Percentiles rank a stretch among this genome's conserved stretches.
phyloP scores from a whole-genome alignment of 2,888 invertebrate genomes.

The Dendrolimus pini region DNA sequence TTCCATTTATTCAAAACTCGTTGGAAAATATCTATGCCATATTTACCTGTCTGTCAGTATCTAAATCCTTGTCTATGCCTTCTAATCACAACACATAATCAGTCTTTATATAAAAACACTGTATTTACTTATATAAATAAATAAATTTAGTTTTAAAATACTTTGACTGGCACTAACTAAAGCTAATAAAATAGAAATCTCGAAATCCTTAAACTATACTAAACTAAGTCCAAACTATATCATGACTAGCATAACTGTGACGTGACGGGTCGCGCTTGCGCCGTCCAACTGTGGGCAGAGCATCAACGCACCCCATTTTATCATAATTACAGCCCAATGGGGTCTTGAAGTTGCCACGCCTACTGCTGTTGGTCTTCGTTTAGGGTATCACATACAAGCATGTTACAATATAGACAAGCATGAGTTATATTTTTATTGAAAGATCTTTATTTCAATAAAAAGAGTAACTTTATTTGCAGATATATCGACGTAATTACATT shows the following conservation, averaged over 20 bases:
- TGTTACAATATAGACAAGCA: no score
- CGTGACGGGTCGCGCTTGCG: constrained; percentile 21
- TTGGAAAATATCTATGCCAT: not conserved
- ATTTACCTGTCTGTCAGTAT: not conserved
- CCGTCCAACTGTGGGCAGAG: constrained; percentile 35
- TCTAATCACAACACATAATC: not conserved
- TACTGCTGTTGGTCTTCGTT: constrained; percentile 14
- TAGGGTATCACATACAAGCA: no score
- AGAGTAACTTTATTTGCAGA: no score
- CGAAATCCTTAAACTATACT: not conserved
- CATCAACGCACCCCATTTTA: constrained; percentile 27
- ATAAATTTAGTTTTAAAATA: no score
- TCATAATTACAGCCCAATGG: constrained; percentile 7
- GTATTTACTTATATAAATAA: no score
- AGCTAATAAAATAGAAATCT: no score
- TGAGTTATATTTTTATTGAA: no score
- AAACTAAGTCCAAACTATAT: not conserved
- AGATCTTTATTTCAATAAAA: no score
- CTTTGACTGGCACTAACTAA: not conserved
- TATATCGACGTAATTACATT: no score
- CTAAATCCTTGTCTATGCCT: not conserved
- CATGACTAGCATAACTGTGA: constrained; percentile 6
- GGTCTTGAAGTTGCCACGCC: constrained; percentile 31
- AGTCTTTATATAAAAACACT: constrained; percentile 1
- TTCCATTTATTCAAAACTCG: no score